Conservation (phyloP, 92 coral and sea anemone species). For the Siderastrea siderea region DNA sequence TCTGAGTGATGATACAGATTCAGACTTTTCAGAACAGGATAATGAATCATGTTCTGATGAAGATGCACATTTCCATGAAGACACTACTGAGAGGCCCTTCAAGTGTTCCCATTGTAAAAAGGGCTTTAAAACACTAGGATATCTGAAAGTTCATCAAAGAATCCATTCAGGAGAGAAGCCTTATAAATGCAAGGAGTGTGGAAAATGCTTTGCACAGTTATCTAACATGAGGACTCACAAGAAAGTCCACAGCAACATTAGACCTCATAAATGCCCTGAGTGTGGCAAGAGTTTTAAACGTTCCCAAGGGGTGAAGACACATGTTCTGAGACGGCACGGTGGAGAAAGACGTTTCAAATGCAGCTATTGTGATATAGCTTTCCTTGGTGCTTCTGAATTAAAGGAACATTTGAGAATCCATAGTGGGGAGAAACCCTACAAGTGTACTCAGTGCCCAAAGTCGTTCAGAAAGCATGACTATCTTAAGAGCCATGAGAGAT, state of each 20-base stretch:
- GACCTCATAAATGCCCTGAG: slow-evolving; percentile 47
- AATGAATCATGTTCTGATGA: not conserved
- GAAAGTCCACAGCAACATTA: slow-evolving; percentile 32
- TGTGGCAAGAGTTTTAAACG: slow-evolving; percentile 7
- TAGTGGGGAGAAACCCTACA: slow-evolving; percentile 47
- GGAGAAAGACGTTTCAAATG: slow-evolving; percentile 53
- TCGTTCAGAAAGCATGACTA: slow-evolving; percentile 6
- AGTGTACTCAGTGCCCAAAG: slow-evolving; percentile 57
- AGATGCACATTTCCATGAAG: not conserved
- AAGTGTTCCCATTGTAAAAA: not conserved
- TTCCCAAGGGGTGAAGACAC: not conserved
- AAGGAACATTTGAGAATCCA: slow-evolving; percentile 45
- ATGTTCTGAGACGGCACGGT: slow-evolving; percentile 26
- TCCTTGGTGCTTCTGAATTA: slow-evolving; percentile 11
- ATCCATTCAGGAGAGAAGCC: not conserved
- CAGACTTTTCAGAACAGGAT: not conserved
- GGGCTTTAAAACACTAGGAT: not conserved
- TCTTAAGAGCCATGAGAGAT: not conserved
- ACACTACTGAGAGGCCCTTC: not conserved
- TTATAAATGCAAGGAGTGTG: not conserved
- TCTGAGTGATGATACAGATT: too few relatives aligned
- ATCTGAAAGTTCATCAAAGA: not conserved
- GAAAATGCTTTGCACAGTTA: slow-evolving; percentile 18
- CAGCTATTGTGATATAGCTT: slow-evolving; percentile 48
- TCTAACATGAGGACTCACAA: slow-evolving; percentile 27